A percentile compares a stretch with the other conserved stretches of the same genome.
These are phyloP conservation scores for Dascyllus trimaculatus DNA, from an alignment of 2,113 vertebrate species.

Conservation along the genomic window DNA sequence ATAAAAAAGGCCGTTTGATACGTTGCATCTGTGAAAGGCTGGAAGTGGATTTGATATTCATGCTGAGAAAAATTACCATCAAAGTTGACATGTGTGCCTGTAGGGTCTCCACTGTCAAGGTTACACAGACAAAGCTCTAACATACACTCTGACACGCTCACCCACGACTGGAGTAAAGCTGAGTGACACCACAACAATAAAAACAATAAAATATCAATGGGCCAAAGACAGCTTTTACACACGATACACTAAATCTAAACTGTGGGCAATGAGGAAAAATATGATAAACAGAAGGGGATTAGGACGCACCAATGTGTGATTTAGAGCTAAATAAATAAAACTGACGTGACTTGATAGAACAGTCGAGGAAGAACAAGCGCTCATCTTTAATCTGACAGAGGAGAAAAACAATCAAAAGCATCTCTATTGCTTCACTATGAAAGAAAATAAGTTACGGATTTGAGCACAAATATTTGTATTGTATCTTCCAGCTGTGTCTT, in stretches of 20 bases:
- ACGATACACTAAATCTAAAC: neutral
- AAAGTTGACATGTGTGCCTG: slow-evolving; percentile 64
- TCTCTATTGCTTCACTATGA: neutral
- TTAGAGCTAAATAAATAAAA: neutral
- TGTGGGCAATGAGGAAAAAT: neutral
- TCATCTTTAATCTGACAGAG: neutral
- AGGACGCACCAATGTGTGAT: neutral
- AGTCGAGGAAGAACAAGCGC: neutral
- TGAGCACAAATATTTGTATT: neutral
- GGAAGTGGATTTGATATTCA: slow-evolving; percentile 68
- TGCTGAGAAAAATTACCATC: slow-evolving; percentile 68
- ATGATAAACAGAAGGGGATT: neutral
- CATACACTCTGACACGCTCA: neutral
- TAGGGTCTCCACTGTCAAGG: slow-evolving; percentile 60
- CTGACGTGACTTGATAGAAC: neutral
- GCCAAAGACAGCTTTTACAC: too few species aligned
- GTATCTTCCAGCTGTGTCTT: neutral
- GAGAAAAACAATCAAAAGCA: slow-evolving; percentile 7
- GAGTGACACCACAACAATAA: slow-evolving; percentile 22
- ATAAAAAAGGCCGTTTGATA: slow-evolving; percentile 62
- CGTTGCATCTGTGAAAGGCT: slow-evolving; percentile 47
- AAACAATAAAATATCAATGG: neutral
- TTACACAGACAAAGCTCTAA: slow-evolving; percentile 51
- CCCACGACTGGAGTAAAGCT: neutral
- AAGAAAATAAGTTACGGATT: neutral